phyloP scores from a whole-genome alignment of 1,140 invertebrate genomes.

The Helicoverpa zea region DNA sequence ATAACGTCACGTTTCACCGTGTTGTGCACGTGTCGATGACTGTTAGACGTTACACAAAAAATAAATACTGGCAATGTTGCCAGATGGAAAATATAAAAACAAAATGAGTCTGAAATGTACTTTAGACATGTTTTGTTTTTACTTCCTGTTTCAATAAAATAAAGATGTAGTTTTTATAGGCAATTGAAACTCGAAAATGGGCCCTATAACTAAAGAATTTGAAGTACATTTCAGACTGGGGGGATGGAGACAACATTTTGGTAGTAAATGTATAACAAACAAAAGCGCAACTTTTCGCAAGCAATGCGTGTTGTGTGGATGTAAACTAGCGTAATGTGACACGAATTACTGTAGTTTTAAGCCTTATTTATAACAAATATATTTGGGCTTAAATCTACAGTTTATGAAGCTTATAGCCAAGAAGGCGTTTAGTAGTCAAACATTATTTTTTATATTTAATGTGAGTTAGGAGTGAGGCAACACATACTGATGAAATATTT shows the following conservation, averaged over 20 bases:
- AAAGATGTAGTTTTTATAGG: background rate
- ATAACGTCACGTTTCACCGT: conserved; percentile 45
- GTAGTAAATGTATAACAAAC: conserved; percentile 38
- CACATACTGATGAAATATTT: conserved; percentile 22
- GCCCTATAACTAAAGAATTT: background rate
- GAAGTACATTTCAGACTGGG: conserved; percentile 45
- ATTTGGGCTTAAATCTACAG: background rate
- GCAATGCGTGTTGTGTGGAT: conserved; percentile 50
- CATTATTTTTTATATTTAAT: conserved; percentile 12
- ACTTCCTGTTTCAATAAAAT: background rate
- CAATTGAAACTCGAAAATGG: background rate
- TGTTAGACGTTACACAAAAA: conserved; percentile 40
- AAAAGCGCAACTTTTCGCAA: conserved; percentile 37
- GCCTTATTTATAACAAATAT: background rate
- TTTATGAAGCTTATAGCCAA: conserved; percentile 24
- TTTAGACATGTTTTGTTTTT: background rate
- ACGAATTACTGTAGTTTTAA: conserved; percentile 4
- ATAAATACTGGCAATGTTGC: conserved; percentile 19
- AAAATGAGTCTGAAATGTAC: conserved; percentile 40
- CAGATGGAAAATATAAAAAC: conserved; percentile 25
- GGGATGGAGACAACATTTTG: conserved; percentile 4
- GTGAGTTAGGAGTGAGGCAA: conserved; percentile 41
- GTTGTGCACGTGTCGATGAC: conserved; percentile 55
- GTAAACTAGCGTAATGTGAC: conserved; percentile 52
- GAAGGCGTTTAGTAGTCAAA: background rate